Evolutionary conservation across 2,888 invertebrate genomes (phyloP), one percentile per base, ranked within the genome.

Genomic region (Caenorhabditis drosophilae): DNA sequence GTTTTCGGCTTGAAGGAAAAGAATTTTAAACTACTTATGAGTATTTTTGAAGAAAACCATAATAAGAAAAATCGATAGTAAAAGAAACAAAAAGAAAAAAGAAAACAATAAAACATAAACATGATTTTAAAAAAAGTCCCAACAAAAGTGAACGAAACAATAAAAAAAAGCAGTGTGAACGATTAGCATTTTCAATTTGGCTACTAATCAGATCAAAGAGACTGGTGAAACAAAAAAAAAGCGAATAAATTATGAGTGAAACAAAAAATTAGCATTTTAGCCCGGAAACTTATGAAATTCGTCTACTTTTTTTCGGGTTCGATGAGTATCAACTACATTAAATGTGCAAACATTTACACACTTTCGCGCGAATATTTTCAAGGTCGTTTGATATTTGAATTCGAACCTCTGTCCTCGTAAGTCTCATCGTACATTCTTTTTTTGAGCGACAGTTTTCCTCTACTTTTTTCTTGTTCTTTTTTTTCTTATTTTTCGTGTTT

Each of bases 331-430:
- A 31, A 31, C 31, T 18, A 42, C 9, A 36, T 36, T 4, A 36
- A 42, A 42, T 42, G 42, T 42, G 42, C 42, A 42, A 42, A 42
- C 42, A 42, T 42, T 42, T 22, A 42, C 42, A 42, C 42, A 23
- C n/a, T 42, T 20, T 40, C 16, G 18, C 20, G 9, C 42, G 23
- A 42, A 20, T 23, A 18, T 23, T 42, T 20, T 23, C 31, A 31
- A 31, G 31, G 31, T 31, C 31, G 31, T 31, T n/a, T 12, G 31
- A 31, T 31, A 31, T 31, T 12, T 6, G 12, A 31, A 31, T 31
- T 31, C 31, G 23, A 42, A 22, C 42, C 40, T 18, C 7, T 12
- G 7, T 31, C 7, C 31, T 12, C 12, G 31, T 9, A 6, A 9
- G 31, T 20, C 40, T 40, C 20, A 22, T 16, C 40, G 40, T 20